phyloP scores from a whole-genome alignment of 2,113 vertebrate genomes.

The Hyaena hyaena region DNA sequence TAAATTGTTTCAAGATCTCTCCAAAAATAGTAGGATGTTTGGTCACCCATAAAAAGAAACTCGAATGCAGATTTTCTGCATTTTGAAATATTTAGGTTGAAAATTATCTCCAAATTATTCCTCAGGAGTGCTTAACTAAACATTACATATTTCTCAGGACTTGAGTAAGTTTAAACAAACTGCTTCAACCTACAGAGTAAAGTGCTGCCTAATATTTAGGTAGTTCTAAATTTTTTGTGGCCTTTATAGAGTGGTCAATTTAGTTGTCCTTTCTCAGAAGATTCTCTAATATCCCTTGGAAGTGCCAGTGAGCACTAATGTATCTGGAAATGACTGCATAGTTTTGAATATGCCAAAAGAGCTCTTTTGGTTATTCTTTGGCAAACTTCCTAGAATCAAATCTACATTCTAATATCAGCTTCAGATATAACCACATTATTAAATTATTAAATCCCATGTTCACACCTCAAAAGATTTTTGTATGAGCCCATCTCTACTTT shows the following conservation, averaged over 20 bases:
- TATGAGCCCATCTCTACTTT: neutral
- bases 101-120: neutral
- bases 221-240: neutral
- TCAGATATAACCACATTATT: neutral
- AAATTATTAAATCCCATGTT: neutral
- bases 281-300: neutral
- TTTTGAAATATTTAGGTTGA: neutral
- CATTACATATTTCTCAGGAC: neutral
- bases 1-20: neutral
- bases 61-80: neutral
- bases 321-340: neutral
- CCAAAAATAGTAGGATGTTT: neutral
- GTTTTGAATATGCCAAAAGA: neutral
- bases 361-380: neutral
- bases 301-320: neutral
- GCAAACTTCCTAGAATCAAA: neutral
- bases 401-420: neutral
- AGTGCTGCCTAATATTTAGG: neutral
- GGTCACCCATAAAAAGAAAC: neutral
- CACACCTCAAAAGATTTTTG: neutral
- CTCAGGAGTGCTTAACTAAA: neutral
- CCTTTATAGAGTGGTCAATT: neutral
- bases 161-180: neutral
- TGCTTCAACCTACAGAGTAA: neutral
- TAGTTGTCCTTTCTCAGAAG: neutral